phyloP scores from a whole-genome alignment of 1,140 invertebrate genomes.

The Papilio helenus region DNA sequence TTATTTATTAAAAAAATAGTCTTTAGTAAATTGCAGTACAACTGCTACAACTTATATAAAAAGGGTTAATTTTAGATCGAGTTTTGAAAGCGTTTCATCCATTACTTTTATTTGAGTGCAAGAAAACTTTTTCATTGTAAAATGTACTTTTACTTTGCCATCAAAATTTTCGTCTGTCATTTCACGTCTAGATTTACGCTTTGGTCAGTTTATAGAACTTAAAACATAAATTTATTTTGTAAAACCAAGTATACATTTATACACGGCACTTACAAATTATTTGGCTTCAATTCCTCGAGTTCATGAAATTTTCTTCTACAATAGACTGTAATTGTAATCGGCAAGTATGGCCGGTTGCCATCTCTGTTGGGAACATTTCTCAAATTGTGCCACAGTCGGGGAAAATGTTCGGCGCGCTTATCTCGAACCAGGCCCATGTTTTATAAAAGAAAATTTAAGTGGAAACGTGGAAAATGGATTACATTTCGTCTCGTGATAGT shows the following conservation, averaged over 20 bases:
- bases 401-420: slow-evolving; percentile 17
- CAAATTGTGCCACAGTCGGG: slow-evolving; percentile 4
- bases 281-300: slow-evolving; percentile 15
- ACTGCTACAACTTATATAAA: background rate
- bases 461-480: slow-evolving; percentile 34
- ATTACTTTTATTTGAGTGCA: no score
- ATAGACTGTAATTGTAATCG: slow-evolving; percentile 24
- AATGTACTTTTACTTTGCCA: no score
- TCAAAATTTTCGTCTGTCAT: no score
- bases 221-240: background rate
- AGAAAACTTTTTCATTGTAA: no score
- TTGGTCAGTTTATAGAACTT: background rate
- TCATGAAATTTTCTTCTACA: slow-evolving; percentile 23
- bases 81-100: no score
- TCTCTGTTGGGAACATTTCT: slow-evolving; percentile 23
- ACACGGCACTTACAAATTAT: background rate
- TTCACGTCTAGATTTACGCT: no score
- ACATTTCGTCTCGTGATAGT: slow-evolving; percentile 18
- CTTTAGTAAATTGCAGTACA: background rate
- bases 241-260: background rate
- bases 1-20: background rate
- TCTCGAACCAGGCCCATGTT: slow-evolving; percentile 20
- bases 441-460: slow-evolving; percentile 35
- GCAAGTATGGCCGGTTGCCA: slow-evolving; percentile 1
- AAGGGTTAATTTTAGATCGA: no score